These are phyloP conservation scores for Macrotis lagotis DNA, from an alignment of 2,113 vertebrate genomes.

Conservation along the genomic window DNA sequence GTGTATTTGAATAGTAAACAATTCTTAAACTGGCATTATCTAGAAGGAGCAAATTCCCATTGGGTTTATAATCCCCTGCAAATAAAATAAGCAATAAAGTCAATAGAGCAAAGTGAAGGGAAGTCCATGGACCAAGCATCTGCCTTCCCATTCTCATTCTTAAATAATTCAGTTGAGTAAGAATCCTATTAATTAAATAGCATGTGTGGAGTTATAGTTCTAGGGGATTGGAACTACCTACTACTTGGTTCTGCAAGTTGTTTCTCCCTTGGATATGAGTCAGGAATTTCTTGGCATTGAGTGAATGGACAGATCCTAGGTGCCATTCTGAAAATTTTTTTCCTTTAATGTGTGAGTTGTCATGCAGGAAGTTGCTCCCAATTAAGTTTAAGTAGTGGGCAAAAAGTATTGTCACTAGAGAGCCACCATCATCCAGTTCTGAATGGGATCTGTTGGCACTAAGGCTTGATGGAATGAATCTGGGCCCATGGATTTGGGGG, in stretches of 20 bases:
- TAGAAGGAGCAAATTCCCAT: constrained; percentile 22
- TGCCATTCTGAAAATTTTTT: constrained; percentile 68
- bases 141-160: constrained; percentile 32
- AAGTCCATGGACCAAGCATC: not conserved
- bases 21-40: constrained; percentile 1
- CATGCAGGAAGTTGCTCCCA: constrained; percentile 74
- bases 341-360: constrained; percentile 67
- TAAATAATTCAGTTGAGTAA: constrained; percentile 24
- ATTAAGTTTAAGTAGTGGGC: constrained; percentile 73
- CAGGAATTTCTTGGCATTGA: constrained; percentile 65
- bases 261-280: constrained; percentile 60
- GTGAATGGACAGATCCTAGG: constrained; percentile 65
- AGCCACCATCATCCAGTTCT: constrained; percentile 49
- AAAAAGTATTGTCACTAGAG: constrained; percentile 60
- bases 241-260: constrained; percentile 50
- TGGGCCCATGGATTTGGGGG: constrained; percentile 50
- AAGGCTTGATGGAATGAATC: constrained; percentile 45
- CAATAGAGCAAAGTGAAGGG: not conserved
- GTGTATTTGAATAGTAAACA: constrained; percentile 16
- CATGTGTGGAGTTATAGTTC: not conserved
- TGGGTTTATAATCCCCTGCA: not conserved
- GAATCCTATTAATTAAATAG: constrained; percentile 48
- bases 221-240: constrained; percentile 45
- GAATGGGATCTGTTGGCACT: constrained; percentile 44
- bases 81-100: not conserved